Percentiles rank a stretch among this genome's conserved stretches.
Evolutionary conservation across 2,113 vertebrate species (phyloP).

Genomic region (Athene noctua): DNA sequence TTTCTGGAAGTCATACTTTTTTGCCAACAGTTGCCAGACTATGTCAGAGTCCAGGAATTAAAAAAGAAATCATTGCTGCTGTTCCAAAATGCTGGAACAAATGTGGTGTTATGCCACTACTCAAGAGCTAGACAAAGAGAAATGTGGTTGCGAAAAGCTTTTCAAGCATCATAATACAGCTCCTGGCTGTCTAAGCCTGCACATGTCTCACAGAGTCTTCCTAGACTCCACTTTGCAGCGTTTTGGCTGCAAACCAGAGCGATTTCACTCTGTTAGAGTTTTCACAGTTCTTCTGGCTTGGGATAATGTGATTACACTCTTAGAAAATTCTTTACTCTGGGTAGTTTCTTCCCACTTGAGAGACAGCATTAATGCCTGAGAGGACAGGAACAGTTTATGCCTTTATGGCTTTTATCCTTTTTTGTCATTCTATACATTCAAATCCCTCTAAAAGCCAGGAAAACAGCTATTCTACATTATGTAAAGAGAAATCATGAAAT

Average conservation of each 20-base stretch:
- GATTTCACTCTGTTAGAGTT: neutral
- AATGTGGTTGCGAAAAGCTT: neutral
- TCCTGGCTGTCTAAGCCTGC: neutral
- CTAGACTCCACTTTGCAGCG: accelerated
- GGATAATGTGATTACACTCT: neutral
- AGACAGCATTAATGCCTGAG: neutral
- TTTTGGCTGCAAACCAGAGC: neutral
- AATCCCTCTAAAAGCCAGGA: neutral
- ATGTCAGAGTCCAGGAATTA: neutral
- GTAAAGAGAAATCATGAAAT: neutral
- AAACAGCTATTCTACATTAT: neutral
- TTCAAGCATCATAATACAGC: neutral
- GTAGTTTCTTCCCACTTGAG: neutral
- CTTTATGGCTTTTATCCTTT: neutral
- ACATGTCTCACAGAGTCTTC: neutral
- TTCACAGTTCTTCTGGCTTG: neutral
- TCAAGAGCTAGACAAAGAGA: neutral
- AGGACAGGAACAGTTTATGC: neutral
- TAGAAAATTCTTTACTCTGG: neutral
- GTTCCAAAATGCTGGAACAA: neutral
- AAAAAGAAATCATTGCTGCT: neutral
- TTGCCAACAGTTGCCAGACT: accelerated
- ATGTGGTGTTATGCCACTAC: accelerated
- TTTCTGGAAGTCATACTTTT: neutral
- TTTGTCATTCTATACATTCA: neutral